phyloP scores from a whole-genome alignment of 2,113 vertebrate genomes.

The Cromileptes altivelis region DNA sequence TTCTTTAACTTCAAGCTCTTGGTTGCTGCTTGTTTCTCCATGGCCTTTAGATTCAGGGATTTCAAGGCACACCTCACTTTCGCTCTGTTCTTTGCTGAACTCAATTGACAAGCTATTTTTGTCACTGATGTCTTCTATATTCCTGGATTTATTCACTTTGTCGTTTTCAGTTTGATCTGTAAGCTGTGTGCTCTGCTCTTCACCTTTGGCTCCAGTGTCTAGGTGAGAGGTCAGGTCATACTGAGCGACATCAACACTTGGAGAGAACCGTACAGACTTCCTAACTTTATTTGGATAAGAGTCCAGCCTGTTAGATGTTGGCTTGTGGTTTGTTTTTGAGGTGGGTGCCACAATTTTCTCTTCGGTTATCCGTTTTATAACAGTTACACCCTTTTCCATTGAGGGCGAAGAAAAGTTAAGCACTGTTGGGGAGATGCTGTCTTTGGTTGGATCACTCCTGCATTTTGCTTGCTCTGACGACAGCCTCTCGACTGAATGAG shows the following conservation, averaged over 20 bases:
- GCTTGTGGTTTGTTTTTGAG: conserved; percentile 17
- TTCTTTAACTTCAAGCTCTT: background rate
- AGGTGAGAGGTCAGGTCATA: conserved; percentile 16
- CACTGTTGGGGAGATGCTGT: conserved; percentile 3
- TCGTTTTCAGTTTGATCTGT: conserved; percentile 18
- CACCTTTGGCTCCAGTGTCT: conserved; percentile 6
- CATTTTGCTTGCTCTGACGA: conserved; percentile 33
- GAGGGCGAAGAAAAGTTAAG: background rate
- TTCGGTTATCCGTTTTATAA: conserved; percentile 14
- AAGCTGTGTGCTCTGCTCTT: background rate
- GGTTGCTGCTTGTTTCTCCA: conserved; percentile 1
- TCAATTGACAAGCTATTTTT: conserved; percentile 17
- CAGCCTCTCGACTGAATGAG: conserved; percentile 24
- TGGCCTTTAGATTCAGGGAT: conserved; percentile 22
- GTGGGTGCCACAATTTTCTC: conserved; percentile 1
- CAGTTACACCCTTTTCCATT: background rate
- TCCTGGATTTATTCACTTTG: background rate
- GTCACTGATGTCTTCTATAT: background rate
- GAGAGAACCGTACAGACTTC: conserved; percentile 78
- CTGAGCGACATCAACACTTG: conserved; percentile 29
- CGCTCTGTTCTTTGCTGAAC: background rate
- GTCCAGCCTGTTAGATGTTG: background rate
- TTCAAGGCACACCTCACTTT: conserved; percentile 24
- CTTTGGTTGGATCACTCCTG: conserved; percentile 41
- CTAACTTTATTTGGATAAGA: conserved; percentile 51